Conservation (phyloP, 2,888 invertebrate genomes). For the Orthosia cruda region DNA sequence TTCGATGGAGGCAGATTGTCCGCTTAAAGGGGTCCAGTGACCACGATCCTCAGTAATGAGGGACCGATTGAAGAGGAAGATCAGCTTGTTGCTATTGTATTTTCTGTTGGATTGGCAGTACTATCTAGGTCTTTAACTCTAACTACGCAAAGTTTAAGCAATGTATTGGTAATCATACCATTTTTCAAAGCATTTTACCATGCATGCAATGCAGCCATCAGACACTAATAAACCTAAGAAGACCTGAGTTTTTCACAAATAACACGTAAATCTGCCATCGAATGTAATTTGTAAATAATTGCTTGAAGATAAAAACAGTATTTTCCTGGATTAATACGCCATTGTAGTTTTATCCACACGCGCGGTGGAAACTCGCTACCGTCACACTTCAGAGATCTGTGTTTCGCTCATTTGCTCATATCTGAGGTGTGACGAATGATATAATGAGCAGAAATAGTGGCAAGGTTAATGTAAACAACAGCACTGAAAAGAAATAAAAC, state of each 20-base stretch:
- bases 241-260: neutral
- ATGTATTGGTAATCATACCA: neutral
- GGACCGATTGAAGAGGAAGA: too few relatives aligned
- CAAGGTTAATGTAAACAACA: constrained; percentile 54
- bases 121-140: neutral
- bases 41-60: too few relatives aligned
- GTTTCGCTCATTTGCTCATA: constrained; percentile 59
- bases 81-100: neutral
- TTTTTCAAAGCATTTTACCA: neutral
- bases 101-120: neutral
- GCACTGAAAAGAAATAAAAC: constrained; percentile 42
- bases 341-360: constrained; percentile 11
- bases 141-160: too few relatives aligned
- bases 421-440: constrained; percentile 62
- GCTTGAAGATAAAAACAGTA: constrained; percentile 2
- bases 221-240: neutral
- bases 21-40: too few relatives aligned
- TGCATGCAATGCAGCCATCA: neutral
- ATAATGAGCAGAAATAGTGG: constrained; percentile 47
- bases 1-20: too few relatives aligned
- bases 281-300: neutral
- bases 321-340: constrained; percentile 17
- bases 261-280: neutral
- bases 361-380: constrained; percentile 35
- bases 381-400: constrained; percentile 55